phyloP scores from a whole-genome alignment of 1,140 invertebrate species.

The Choristoneura fumiferana region DNA sequence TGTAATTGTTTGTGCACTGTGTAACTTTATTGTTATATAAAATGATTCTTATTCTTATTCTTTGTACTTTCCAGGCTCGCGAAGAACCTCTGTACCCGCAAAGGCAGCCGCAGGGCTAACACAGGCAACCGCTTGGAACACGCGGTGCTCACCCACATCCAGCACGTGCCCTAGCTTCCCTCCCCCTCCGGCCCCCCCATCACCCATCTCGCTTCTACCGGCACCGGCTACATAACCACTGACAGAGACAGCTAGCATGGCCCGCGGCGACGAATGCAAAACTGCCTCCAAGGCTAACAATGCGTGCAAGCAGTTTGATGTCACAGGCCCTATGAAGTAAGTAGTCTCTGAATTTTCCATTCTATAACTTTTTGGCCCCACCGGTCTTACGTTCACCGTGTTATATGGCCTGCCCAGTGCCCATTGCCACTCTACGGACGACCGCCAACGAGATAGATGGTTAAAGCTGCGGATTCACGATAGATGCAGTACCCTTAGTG shows the following conservation, averaged over 20 bases:
- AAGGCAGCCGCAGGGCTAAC: conserved; percentile 87
- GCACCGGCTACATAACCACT: conserved; percentile 38
- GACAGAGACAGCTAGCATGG: conserved; percentile 48
- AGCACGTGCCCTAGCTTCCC: conserved; percentile 87
- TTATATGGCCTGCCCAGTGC: too few relatives aligned
- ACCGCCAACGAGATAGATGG: too few relatives aligned
- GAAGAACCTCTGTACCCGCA: conserved; percentile 85
- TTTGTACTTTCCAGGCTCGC: conserved; percentile 81
- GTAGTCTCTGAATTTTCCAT: too few relatives aligned
- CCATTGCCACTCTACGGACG: too few relatives aligned
- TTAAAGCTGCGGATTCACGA: too few relatives aligned
- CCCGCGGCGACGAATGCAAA: conserved; percentile 69
- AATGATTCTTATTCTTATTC: too few relatives aligned
- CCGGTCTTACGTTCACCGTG: too few relatives aligned
- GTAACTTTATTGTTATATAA: too few relatives aligned
- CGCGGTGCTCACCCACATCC: conserved; percentile 87
- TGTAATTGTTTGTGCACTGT: too few relatives aligned
- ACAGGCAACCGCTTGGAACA: conserved; percentile 88
- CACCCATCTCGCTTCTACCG: conserved; percentile 48
- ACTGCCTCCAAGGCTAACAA: conserved; percentile 60
- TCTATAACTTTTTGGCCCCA: too few relatives aligned
- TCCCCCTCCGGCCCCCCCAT: conserved; percentile 33
- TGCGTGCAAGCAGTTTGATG: conserved; percentile 60
- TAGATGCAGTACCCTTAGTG: too few relatives aligned
- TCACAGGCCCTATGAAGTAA: conserved; percentile 60